phyloP scores from a whole-genome alignment of 2,113 vertebrate species.

The Dipodomys ordii region DNA sequence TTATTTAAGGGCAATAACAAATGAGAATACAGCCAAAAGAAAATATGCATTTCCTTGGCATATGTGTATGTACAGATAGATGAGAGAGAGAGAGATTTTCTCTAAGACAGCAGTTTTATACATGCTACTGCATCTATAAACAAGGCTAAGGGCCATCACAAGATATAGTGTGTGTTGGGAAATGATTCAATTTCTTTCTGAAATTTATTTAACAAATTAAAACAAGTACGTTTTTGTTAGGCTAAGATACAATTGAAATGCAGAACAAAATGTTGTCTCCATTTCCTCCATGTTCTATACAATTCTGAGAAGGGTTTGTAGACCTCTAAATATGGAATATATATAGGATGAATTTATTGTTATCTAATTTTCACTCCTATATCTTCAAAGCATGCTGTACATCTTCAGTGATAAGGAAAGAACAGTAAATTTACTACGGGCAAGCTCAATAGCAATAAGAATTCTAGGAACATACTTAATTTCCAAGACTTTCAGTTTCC shows the following conservation, averaged over 20 bases:
- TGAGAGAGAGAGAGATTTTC: not conserved
- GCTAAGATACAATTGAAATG: not conserved
- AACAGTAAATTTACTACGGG: not conserved
- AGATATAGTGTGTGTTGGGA: slow-evolving; percentile 9
- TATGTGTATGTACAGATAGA: no score
- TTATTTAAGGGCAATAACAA: not conserved
- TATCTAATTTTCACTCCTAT: not conserved
- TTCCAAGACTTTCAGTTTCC: not conserved
- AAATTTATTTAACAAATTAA: not conserved
- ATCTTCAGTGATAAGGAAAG: not conserved
- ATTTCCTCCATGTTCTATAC: not conserved
- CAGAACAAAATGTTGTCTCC: not conserved
- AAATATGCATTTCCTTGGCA: no score
- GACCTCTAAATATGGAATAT: not conserved
- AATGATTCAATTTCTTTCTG: not conserved
- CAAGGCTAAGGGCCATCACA: not conserved
- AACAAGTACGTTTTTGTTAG: not conserved
- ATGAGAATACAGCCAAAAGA: not conserved
- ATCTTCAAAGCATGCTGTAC: not conserved
- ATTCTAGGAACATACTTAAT: not conserved
- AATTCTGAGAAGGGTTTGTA: not conserved
- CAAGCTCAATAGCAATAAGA: not conserved
- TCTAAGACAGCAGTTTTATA: not conserved
- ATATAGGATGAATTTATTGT: not conserved
- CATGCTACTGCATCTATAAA: not conserved